Base-by-base conservation (phyloP, 2,797 vertebrate species). In the Pipistrellus pipistrellus region DNA sequence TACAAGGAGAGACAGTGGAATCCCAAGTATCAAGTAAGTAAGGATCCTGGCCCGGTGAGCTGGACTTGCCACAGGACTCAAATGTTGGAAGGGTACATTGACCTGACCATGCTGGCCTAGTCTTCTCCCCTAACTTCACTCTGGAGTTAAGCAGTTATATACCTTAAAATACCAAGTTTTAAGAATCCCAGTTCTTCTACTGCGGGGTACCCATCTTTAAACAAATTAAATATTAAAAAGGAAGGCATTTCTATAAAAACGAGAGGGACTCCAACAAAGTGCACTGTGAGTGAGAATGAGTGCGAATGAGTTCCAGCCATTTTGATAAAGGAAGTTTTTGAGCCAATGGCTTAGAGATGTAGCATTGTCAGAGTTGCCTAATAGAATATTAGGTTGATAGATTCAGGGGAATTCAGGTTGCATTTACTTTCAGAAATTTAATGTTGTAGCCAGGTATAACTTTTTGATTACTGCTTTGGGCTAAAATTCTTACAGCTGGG, bases 301-400 rank as follows among this genome's bases (percentile, higher is more conserved):
- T 81, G 32, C 75, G 62, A 72, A 21, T 35, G 68, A 89, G n/a
- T 53, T 71, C 30, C 53, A 89, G 35, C 6, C 25, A 35, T 27
- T 92, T 89, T 30, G 8, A 35, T 92, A 66, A 77, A 23, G 46
- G 69, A 87, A 53, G 46, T 64, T 93, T 93, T 89, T 93, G 69
- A 91, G 88, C 51, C 72, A 81, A 0, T 68, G 59, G 17, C 80
- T 85, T 92, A 48, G 38, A 82, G 35, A 71, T 17, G 82, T 72
- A 25, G 27, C 35, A 44, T 38, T 80, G 6, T 83, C 82, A 66
- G 68, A 86, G 13, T 62, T 71, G 30, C 32, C 46, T 68, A 15
- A 48, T 53, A 66, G 38, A 27, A 44, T 72, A 38, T 85, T 17
- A 89, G 51, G 13, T 25, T 92, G 30, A 48, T 84, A n/a, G 77